Evolutionary conservation across 2,797 vertebrate species (phyloP), one percentile per base, ranked within the genome.

Genomic region (Numenius phaeopus): DNA sequence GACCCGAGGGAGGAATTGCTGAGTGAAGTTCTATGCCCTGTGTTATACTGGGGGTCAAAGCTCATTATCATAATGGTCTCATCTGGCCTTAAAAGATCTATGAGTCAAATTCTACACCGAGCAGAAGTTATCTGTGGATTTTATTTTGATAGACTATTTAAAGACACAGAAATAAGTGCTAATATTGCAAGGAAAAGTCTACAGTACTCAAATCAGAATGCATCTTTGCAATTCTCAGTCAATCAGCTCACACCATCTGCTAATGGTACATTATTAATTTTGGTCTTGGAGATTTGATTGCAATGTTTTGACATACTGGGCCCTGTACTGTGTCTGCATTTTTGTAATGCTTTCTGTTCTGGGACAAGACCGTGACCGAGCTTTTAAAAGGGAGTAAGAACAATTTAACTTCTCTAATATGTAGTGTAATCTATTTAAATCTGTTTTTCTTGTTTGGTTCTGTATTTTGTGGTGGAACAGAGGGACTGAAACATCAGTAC

Each of bases 141-240:
- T 94, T 42, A 59, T 94, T 94, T 97, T 87, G 22, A 65, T 59
- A 64, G 34, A 27, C 37, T 90, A 69, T 71, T 95, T 96, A 81
- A 95, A 85, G 61, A 49, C 46, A 62, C 27, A 83, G 55, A 80
- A 92, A 65, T 55, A 95, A 76, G 32, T 89, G 64, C 32, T 83
- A 75, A 65, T 79, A 71, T 90, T 87, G 18, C 50, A 83, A 83
- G 73, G 57, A 69, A 88, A 91, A 29, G 14, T 78, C 55, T 52
- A 69, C 49, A 57, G 29, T 83, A 73, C 32, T 76, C 34, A 49
- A 75, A 76, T 80, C 69, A 91, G 57, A 91, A 57, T 24, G 39
- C 17, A 39, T 59, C 57, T 83, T 83, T 75, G 46, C 59, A 87
- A 39, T 85, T 94, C 76, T 88, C 39, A 57, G 20, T 91, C 89